Conservation (phyloP, 2,113 vertebrate species). For the Motacilla tschutschensis region DNA sequence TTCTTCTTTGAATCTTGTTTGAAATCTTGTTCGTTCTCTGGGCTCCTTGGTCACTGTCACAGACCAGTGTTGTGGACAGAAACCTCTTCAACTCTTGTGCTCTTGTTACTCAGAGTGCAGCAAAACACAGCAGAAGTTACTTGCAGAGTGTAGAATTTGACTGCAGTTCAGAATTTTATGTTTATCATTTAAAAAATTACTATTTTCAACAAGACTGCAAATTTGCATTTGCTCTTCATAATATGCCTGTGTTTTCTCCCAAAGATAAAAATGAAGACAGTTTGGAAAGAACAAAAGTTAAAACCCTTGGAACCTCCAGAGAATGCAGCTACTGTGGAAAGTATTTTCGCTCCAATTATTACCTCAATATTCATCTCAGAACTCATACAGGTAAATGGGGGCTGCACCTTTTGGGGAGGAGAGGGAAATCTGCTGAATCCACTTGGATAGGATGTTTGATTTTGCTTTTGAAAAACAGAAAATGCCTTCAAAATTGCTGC, state of each 20-base stretch:
- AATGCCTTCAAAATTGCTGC: not conserved
- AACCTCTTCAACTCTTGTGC: not conserved
- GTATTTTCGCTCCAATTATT: slow-evolving; percentile 95
- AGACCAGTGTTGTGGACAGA: not conserved
- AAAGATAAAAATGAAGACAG: slow-evolving; percentile 85
- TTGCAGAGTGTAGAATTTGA: not conserved
- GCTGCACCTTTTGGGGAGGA: not conserved
- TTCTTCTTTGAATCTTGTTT: not conserved
- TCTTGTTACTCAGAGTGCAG: not conserved
- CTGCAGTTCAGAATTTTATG: not conserved
- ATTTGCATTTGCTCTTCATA: slow-evolving; percentile 1
- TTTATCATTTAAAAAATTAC: not conserved
- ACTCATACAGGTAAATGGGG: slow-evolving; percentile 91
- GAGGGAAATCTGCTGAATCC: not conserved
- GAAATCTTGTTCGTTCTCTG: not conserved
- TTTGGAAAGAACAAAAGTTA: slow-evolving; percentile 80
- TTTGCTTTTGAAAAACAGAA: not conserved
- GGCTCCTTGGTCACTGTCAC: not conserved
- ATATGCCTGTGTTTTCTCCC: not conserved
- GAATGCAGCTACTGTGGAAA: slow-evolving; percentile 94
- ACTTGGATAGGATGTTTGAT: not conserved
- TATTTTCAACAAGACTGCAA: not conserved
- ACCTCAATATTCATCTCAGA: slow-evolving; percentile 98
- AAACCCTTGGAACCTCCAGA: slow-evolving; percentile 83
- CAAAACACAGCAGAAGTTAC: not conserved